Conservation (phyloP, 1,140 invertebrate species). For the Bombus confusus region DNA sequence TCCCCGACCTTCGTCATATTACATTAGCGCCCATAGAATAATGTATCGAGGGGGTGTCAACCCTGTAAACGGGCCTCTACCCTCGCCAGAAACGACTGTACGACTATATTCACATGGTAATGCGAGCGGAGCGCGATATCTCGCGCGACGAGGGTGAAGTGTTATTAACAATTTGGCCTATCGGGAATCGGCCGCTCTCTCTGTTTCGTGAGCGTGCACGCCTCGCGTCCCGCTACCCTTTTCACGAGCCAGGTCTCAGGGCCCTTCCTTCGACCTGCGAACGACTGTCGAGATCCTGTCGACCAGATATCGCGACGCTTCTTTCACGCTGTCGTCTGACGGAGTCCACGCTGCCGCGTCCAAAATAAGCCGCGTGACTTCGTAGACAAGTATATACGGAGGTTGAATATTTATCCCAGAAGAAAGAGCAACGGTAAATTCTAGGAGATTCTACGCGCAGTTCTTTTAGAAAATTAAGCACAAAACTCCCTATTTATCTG, state of each 20-base stretch:
- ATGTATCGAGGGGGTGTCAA: slow-evolving; percentile 73
- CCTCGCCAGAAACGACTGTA: slow-evolving; percentile 50
- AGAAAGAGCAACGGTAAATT: not conserved
- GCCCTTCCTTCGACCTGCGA: slow-evolving; percentile 39
- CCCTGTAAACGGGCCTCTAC: slow-evolving; percentile 63
- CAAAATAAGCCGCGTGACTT: not conserved
- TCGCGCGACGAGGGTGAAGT: slow-evolving; percentile 74
- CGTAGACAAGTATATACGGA: not conserved
- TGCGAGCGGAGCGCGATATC: slow-evolving; percentile 77
- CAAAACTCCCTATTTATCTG: not conserved
- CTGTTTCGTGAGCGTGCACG: slow-evolving; percentile 15
- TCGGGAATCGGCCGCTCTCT: slow-evolving; percentile 50
- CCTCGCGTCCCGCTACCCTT: not conserved
- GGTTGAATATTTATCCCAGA: not conserved
- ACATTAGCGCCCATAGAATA: slow-evolving; percentile 80
- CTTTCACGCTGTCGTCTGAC: not conserved
- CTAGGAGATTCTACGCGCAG: not conserved
- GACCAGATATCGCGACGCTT: slow-evolving; percentile 21
- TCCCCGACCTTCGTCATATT: slow-evolving; percentile 75
- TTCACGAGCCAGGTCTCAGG: not conserved
- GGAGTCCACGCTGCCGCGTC: not conserved
- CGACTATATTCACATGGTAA: slow-evolving; percentile 82
- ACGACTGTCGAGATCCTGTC: slow-evolving; percentile 53
- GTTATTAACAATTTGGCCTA: slow-evolving; percentile 81
- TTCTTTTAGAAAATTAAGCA: not conserved